Evolutionary conservation across 2,888 invertebrate genomes (phyloP).

Genomic region (Ommatoiulus sabulosus): DNA sequence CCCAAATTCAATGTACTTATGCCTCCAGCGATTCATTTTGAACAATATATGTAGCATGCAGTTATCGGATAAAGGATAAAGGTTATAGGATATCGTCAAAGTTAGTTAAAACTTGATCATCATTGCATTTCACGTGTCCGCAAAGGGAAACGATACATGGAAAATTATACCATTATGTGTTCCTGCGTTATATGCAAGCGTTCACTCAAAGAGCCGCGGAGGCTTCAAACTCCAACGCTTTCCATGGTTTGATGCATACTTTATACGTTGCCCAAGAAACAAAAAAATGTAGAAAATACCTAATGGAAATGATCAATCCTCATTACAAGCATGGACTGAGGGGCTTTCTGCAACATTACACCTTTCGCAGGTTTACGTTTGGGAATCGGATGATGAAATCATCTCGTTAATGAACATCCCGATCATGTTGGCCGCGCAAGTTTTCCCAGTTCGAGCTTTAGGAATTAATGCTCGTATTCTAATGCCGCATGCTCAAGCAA

Average conservation of each 20-base stretch:
- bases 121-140: too few species aligned
- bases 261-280: not conserved
- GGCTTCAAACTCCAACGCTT: too few species aligned
- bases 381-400: constrained; percentile 16
- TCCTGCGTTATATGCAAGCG: too few species aligned
- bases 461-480: not conserved
- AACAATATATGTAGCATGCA: too few species aligned
- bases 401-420: not conserved
- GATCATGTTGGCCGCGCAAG: not conserved
- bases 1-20: too few species aligned
- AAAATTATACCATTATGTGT: too few species aligned
- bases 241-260: not conserved
- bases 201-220: too few species aligned
- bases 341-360: constrained; percentile 3
- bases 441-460: not conserved
- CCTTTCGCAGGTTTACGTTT: constrained; percentile 14
- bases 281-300: not conserved
- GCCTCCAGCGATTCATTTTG: too few species aligned
- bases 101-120: too few species aligned
- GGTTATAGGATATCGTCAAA: too few species aligned
- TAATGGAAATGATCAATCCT: constrained; percentile 34
- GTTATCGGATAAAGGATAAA: too few species aligned
- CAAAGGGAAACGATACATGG: too few species aligned
- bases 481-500: not conserved
- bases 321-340: not conserved